Evolutionary conservation across 1,140 invertebrate species (phyloP).

Genomic region (Triops longicaudatus): DNA sequence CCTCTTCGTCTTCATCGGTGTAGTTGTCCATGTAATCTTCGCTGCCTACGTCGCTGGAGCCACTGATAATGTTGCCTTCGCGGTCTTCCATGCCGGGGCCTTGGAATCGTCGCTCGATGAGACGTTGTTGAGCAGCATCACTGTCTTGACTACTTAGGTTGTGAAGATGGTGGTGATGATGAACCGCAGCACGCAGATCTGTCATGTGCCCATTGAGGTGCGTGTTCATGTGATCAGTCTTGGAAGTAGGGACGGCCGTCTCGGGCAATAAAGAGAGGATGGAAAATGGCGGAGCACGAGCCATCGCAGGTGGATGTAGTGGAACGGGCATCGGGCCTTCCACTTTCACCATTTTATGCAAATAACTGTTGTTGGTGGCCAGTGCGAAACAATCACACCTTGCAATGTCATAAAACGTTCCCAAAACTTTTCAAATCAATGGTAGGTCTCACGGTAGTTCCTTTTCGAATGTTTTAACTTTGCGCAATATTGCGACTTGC

Average conservation of each 20-base stretch:
- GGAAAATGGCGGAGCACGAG: slow-evolving; percentile 54
- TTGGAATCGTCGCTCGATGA: neutral
- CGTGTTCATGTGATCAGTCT: slow-evolving; percentile 33
- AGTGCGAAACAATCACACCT: neutral
- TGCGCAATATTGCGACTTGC: too few species aligned
- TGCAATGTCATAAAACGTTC: too few species aligned
- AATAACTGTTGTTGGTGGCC: slow-evolving; percentile 2
- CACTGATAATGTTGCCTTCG: slow-evolving; percentile 4
- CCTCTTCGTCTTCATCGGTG: slow-evolving; percentile 48
- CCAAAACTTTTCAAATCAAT: too few species aligned
- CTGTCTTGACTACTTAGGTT: neutral
- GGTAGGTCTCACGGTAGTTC: too few species aligned
- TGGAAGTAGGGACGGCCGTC: slow-evolving; percentile 43
- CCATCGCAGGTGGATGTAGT: slow-evolving; percentile 45
- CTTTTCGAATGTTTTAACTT: too few species aligned
- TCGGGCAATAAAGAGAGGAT: slow-evolving; percentile 62
- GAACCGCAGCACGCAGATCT: slow-evolving; percentile 26
- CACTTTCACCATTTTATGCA: slow-evolving; percentile 33
- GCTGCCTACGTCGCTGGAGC: slow-evolving; percentile 44
- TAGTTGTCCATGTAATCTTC: slow-evolving; percentile 59
- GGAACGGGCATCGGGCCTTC: slow-evolving; percentile 28
- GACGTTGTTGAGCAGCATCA: slow-evolving; percentile 33
- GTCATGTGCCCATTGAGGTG: slow-evolving; percentile 38
- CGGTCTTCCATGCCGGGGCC: neutral
- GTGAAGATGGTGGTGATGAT: slow-evolving; percentile 28